A percentile compares a stretch with the other conserved stretches of the same genome.
phyloP scores from a whole-genome alignment of 2,113 vertebrate species.

The Meleagris gallopavo region DNA sequence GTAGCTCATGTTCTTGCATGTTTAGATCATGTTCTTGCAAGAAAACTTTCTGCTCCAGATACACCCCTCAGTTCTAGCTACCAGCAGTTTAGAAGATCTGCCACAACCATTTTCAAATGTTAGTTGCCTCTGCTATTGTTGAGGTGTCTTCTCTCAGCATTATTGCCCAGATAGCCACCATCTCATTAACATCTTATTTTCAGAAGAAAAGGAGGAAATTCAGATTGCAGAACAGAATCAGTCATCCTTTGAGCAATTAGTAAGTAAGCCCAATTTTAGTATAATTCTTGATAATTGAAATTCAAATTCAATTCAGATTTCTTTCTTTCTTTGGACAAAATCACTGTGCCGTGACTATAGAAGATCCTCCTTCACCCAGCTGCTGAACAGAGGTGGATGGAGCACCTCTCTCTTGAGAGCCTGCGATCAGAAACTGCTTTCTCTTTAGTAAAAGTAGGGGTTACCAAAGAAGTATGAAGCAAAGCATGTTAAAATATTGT shows the following conservation, averaged over 20 bases:
- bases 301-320: neutral
- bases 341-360: neutral
- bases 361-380: neutral
- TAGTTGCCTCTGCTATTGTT: neutral
- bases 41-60: neutral
- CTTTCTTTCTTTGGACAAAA: neutral
- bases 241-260: neutral
- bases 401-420: neutral
- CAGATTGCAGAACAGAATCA: neutral
- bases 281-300: neutral
- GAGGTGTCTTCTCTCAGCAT: neutral
- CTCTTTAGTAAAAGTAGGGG: neutral
- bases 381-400: neutral
- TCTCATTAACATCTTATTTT: neutral
- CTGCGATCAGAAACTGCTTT: neutral
- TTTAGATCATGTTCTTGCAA: neutral
- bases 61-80: neutral
- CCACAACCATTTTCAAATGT: neutral
- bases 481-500: neutral
- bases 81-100: neutral
- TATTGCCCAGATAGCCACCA: neutral
- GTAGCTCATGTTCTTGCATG: neutral
- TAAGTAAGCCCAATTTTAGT: neutral
- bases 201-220: neutral
- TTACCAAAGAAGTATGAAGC: neutral